Base-by-base conservation (phyloP, 2,888 invertebrate species). In the Heliconius ismenius region DNA sequence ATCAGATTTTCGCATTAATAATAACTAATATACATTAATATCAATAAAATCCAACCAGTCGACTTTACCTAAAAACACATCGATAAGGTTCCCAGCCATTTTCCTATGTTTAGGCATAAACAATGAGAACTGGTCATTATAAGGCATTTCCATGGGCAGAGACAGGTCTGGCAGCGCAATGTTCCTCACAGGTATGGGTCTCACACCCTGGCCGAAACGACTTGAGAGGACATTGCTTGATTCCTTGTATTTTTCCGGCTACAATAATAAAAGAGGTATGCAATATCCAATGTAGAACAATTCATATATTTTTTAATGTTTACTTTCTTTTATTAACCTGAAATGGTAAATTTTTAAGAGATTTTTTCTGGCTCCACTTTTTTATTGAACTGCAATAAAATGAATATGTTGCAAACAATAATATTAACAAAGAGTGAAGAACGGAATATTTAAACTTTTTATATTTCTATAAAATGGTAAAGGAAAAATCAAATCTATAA, bases 91-190 rank as follows among this genome's bases (percentile, higher is more conserved):
- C 0, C 92, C 95, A 0, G 97, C 96, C 88, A 96, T 95, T 81
- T 88, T 87, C 3, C 96, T 94, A 89, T 97, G 97, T 74, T 92
- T 92, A 2, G 96, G 96, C 80, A 97, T 95, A 87, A 97, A 97
- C 32, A 96, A 92, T 0, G 97, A 97, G 91, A 97, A 97, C 83
- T 95, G 94, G 4, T 95, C 95, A 28, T 95, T 95, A 80, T 95
- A 95, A 4, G 95, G 93, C 84, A 97, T 90, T 83, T 95, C 88
- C 94, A 95, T 90, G 0, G 96, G 96, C 62, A 95, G 84, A 18
- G 90, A 88, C 21, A 97, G 86, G 88, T 96, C 95, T 0, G 97
- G 97, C 54, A 96, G 88, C 0, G 95, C 90, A 82, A 96, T 96
- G 88, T 95, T 95, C 13, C 94, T 91, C 15, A 97, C 94, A 0